Base-by-base conservation (phyloP, 92 coral and sea anemone species). In the Parazoanthus swiftii region DNA sequence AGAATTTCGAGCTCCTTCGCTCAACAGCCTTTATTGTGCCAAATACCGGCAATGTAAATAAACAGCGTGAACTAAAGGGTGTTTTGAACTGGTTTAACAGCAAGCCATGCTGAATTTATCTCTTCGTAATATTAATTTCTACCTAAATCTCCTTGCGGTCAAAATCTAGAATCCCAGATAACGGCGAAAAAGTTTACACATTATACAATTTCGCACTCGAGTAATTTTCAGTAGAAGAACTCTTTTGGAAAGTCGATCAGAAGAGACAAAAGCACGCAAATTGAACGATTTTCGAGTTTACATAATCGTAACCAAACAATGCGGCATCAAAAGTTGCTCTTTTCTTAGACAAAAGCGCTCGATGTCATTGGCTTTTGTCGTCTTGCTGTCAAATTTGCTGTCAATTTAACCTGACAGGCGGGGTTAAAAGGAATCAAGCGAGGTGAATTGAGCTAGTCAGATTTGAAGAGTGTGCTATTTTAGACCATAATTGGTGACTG, bases 321-420 rank as follows among this genome's bases (percentile, higher is more conserved):
- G 67, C 89, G 66, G 85, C 89, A 91, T 92, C 89, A 91, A 92
- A 92, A 89, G 94, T 91, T 88, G 91, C 94, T 92, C 95, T 90
- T 90, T 90, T 51, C 89, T 89, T 81, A 86, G 85, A 95, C 98
- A 95, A 95, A 93, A 86, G 91, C 95, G 92, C 92, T 95, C 93
- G 83, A 93, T 95, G 92, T 93, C 98, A 95, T 90, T 95, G 98
- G 96, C 89, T 80, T 93, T 91, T 91, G 94, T 89, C 86, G 77
- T 46, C 84, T 86, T 82, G 90, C 95, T 93, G 98, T 94, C 98
- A 94, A 88, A 91, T 89, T 89, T 89, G 92, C 94, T 93, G 98
- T 95, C 98, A 95, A 95, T 95, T 94, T 94, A 75, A 92, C 89
- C 90, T 95, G 98, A 93, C 96, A 95, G 98, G 93, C 94, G 93